Evolutionary conservation across 2,113 vertebrate species (phyloP).

Genomic region (Anhinga anhinga): DNA sequence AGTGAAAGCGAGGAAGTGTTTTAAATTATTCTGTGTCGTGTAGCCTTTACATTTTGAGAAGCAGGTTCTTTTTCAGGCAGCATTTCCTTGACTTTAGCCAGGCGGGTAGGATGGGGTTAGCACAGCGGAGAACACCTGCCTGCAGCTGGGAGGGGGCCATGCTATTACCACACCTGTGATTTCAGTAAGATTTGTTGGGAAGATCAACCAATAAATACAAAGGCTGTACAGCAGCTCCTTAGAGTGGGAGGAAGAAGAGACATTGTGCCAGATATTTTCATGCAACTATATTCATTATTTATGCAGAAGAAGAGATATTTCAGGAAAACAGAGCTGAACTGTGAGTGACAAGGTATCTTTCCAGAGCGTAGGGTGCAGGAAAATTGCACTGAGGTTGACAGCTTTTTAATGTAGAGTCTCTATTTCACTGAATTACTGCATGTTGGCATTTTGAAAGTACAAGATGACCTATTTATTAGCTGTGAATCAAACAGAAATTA

Average conservation of each 20-base stretch:
- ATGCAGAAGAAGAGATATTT: slow-evolving; percentile 75
- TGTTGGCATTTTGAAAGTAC: slow-evolving; percentile 74
- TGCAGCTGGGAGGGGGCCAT: not conserved
- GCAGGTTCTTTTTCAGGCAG: not conserved
- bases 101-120: not conserved
- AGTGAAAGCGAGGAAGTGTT: not conserved
- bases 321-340: slow-evolving; percentile 62
- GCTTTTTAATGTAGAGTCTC: slow-evolving; percentile 70
- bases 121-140: not conserved
- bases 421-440: slow-evolving; percentile 68
- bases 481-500: slow-evolving; percentile 76
- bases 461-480: slow-evolving; percentile 80
- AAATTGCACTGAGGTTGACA: slow-evolving; percentile 72
- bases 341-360: slow-evolving; percentile 76
- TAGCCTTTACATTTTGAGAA: not conserved
- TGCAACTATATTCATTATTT: slow-evolving; percentile 72
- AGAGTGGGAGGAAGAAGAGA: slow-evolving; percentile 40
- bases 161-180: slow-evolving; percentile 20
- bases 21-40: not conserved
- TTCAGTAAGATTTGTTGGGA: slow-evolving; percentile 24
- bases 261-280: slow-evolving; percentile 54
- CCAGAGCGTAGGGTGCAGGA: slow-evolving; percentile 56
- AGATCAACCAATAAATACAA: slow-evolving; percentile 36
- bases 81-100: not conserved
- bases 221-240: slow-evolving; percentile 33